Evolutionary conservation across 2,113 vertebrate genomes (phyloP), one percentile per base, ranked within the genome.

Genomic region (Mesembrinibis cayennensis): DNA sequence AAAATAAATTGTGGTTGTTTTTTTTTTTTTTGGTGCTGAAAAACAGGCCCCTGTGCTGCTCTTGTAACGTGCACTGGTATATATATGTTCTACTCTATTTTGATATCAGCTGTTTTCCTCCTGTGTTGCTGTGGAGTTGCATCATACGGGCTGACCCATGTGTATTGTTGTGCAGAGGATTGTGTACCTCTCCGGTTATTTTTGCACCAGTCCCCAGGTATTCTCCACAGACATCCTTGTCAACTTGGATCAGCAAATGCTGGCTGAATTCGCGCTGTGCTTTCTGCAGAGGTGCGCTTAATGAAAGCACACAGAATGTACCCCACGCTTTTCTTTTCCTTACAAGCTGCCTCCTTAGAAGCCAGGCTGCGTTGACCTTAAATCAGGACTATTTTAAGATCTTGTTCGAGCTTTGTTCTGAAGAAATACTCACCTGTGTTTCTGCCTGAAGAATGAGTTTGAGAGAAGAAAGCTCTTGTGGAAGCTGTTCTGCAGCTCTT

Each of bases 201-300:
- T 91, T 49, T 79, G 3, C 71, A 62, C 13, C 72, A 8, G 78
- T 96, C 88, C 89, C 93, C 92, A 80, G 81, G 81, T 94, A 29
- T 65, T 89, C 76, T 95, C 70, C 17, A 17, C 20, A 66, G 49
- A n/a, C 89, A 11, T 71, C 52, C 74, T 62, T 95, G 93, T 82
- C 73, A 87, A 25, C 38, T 86, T 20, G 11, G n/a, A 95, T 84
- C 70, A 90, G 73, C 56, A 17, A n/a, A 62, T 6, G 42, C 52
- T 83, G 40, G 3, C 58, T 69, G 44, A 71, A 29, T 45, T 66
- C 1, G 3, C 0, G 15, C 70, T 61, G 74, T 36, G 45, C 45
- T 71, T 30, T 40, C 15, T 42, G 91, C 32, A 67, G 73, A 61
- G 50, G 22, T 73, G 47, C 2, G 34, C 58, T 80, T 63, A 14